Evolutionary conservation across 2,888 invertebrate genomes (phyloP), one percentile per base, ranked within the genome.

Genomic region (Shargacucullia verbasci): DNA sequence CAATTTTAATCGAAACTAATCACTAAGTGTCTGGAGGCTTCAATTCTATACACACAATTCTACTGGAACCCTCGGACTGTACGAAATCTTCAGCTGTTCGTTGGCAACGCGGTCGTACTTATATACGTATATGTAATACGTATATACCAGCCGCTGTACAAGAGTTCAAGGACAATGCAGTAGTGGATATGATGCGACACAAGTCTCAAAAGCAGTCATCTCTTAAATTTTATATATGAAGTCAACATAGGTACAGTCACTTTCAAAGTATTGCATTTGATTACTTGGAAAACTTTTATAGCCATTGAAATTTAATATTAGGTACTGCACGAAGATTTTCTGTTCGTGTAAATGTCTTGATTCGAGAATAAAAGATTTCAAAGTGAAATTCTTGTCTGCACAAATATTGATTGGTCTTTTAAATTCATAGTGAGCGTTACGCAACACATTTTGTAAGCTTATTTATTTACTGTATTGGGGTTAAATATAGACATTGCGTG

Each of bases 81-180:
- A 48, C 31, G 27, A 56, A 65, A 55, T 61, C 43, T 52, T 35
- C 48, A 53, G 46, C 39, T 25, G 14, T 43, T 52, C 15, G 41
- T 44, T 68, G 60, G 58, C 53, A 50, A 59, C 61, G 44, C 43
- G 53, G 50, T 39, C 56, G 25, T 29, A 40, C 14, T 12, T 38
- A 45, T 31, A 38, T 27, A 47, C 15, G 5, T 46, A 7, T 25
- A 40, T 54, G 31, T 59, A 55, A 45, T 11, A 14, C 43, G 15
- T 49, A 29, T 39, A 27, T 59, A 57, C 48, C 52, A 3, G 20
- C 20, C 20, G 4, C 2, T 20, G 20, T 47, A 35, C 39, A 14
- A 41, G 53, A 72, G 70, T 67, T 67, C 74, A 74, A 74, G 74
- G 74, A 15, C 60, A 64, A 54, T 74, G 74, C 73, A 73, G 73